phyloP scores from a whole-genome alignment of 1,140 invertebrate genomes.

The Macrotrachela quadricornifera region DNA sequence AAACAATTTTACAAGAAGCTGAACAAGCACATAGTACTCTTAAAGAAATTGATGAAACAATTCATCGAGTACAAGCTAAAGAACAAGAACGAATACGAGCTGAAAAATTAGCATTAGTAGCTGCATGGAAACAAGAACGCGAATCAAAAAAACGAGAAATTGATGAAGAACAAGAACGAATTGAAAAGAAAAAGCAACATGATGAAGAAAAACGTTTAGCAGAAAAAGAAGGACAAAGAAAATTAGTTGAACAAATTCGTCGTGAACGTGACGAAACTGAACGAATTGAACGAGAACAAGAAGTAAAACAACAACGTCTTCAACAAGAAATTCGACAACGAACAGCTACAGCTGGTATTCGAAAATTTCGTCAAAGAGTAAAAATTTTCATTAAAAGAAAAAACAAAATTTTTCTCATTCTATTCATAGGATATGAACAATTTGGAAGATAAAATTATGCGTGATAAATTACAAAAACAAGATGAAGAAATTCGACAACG shows the following conservation, averaged over 20 bases:
- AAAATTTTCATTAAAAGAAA: background rate
- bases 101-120: constrained; percentile 9
- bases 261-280: constrained; percentile 16
- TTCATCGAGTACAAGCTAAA: constrained; percentile 9
- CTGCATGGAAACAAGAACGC: constrained; percentile 4
- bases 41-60: too few species aligned
- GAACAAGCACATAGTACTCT: background rate
- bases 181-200: too few species aligned
- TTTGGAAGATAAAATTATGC: constrained; percentile 16
- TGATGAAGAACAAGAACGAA: too few species aligned
- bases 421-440: constrained; percentile 15
- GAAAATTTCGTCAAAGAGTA: too few species aligned
- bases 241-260: too few species aligned
- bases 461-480: constrained; percentile 16
- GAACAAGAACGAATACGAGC: constrained; percentile 12
- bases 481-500: constrained; percentile 16
- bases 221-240: too few species aligned
- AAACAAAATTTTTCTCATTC: background rate
- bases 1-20: constrained; percentile 1
- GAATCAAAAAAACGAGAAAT: too few species aligned
- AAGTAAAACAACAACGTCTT: constrained; percentile 15
- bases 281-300: constrained; percentile 16
- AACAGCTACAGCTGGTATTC: constrained; percentile 12
- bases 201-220: too few species aligned
- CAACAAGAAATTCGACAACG: constrained; percentile 18